A percentile compares a stretch with the other conserved stretches of the same genome.
Evolutionary conservation across 2,797 vertebrate genomes (phyloP).

Genomic region (Dallia pectoralis): DNA sequence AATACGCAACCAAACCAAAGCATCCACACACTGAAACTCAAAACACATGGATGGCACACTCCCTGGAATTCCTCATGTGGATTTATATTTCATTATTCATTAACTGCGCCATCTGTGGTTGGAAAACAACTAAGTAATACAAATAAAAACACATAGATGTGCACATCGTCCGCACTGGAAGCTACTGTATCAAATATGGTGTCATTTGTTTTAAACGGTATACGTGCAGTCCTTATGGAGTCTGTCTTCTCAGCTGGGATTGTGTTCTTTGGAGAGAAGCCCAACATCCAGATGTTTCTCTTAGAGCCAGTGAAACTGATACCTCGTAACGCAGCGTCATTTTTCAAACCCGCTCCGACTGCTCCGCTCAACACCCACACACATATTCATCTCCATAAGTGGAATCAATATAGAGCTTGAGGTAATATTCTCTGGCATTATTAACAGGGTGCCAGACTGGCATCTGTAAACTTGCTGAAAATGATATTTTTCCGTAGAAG

Average conservation of each 20-base stretch:
- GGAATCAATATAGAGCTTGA: conserved; percentile 71
- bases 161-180: conserved; percentile 47
- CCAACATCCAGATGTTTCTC: conserved; percentile 81
- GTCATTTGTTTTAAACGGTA: conserved; percentile 68
- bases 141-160: conserved; percentile 36
- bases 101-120: conserved; percentile 17
- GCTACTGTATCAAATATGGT: conserved; percentile 57
- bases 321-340: conserved; percentile 69
- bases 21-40: conserved; percentile 38
- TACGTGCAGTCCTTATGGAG: conserved; percentile 64
- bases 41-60: conserved; percentile 41
- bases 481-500: conserved; percentile 57
- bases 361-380: conserved; percentile 69
- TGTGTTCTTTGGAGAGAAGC: conserved; percentile 74
- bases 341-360: conserved; percentile 62
- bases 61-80: conserved; percentile 34
- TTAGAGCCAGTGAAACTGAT: conserved; percentile 79
- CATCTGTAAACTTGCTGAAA: conserved; percentile 59
- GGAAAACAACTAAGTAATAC: conserved; percentile 2
- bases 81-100: conserved; percentile 39
- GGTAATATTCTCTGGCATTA: conserved; percentile 62
- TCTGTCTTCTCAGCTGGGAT: conserved; percentile 62
- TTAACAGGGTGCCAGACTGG: conserved; percentile 49
- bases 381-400: conserved; percentile 67
- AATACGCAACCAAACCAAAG: conserved; percentile 35